Conservation (phyloP, 2,888 invertebrate genomes). For the Allacma fusca region DNA sequence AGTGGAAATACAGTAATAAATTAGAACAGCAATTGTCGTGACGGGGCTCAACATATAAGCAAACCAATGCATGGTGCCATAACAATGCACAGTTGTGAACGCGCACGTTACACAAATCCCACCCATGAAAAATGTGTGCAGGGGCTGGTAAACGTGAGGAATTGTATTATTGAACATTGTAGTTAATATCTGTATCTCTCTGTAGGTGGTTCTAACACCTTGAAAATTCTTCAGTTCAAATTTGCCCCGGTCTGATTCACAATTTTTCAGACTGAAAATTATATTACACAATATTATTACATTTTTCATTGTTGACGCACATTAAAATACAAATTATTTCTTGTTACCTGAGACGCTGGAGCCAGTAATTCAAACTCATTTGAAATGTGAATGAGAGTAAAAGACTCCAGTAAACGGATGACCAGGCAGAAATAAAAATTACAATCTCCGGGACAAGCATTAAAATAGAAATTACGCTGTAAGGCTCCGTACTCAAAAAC, state of each 20-base stretch:
- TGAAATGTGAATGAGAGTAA: background rate
- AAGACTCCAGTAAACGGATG: constrained; percentile 16
- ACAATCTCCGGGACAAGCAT: background rate
- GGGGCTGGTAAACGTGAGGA: background rate
- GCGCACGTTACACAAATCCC: background rate
- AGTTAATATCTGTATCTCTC: background rate
- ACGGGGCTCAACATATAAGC: background rate
- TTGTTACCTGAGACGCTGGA: background rate
- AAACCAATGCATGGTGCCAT: constrained; percentile 6
- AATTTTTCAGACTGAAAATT: background rate
- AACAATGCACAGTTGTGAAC: background rate
- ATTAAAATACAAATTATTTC: background rate
- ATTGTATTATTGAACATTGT: constrained; percentile 2
- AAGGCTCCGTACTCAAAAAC: background rate
- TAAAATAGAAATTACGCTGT: background rate
- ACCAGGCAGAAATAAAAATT: background rate
- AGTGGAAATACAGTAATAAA: background rate
- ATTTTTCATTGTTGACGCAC: background rate
- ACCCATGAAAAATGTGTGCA: background rate
- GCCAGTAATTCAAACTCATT: background rate
- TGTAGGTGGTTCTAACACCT: too few species aligned
- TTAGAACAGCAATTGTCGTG: background rate
- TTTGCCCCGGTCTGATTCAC: too few species aligned
- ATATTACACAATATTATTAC: background rate
- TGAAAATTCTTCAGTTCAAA: too few species aligned